Base-by-base conservation (phyloP, 2,888 invertebrate species). In the Bibio marci region DNA sequence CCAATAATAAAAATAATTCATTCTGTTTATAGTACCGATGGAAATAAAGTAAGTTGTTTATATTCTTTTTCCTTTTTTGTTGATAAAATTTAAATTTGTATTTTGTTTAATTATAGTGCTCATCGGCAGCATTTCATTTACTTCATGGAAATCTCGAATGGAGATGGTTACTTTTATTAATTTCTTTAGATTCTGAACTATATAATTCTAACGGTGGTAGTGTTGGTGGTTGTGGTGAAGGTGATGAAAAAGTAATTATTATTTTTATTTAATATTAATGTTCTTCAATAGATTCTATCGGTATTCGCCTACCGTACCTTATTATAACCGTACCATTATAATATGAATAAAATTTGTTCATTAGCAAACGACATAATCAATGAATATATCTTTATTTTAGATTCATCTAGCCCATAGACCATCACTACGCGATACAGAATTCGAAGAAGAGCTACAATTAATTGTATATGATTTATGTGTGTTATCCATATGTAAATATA, bases 121-220 rank as follows among this genome's bases (percentile, higher is more conserved):
- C 34, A 32, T 48, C 54, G 3, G 50, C 62, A 6, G 52, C 54
- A 3, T 60, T 59, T 50, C 62, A 62, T 41, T 46, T 60, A 4
- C 49, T 60, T 4, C 61, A 62, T 41, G 62, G 62, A 2, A 44
- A 48, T 3, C 46, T 62, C 1, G 62, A 62, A 46, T 62, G 62
- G 62, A 54, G 55, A 33, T 44, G 60, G 12, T 44, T 61, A 26
- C 58, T 60, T 45, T 43, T 59, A 17, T 51, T 53, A 34, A 49
- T 54, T 31, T 22, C 7, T 8, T 32, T 35, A n/a, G n/a, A 17
- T 17, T 15, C 27, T n/a, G 27, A 35, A 35, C 26, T 26, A 39
- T 55, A 12, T 43, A 52, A 30, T 50, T 47, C 46, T 48, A 45
- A 28, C 30, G 27, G 32, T 35, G 17, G 37, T 30, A 30, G 44